These are phyloP conservation scores for Galeopsomyia nigrocyanea DNA, from an alignment of 2,888 invertebrate species.

Conservation along the genomic window DNA sequence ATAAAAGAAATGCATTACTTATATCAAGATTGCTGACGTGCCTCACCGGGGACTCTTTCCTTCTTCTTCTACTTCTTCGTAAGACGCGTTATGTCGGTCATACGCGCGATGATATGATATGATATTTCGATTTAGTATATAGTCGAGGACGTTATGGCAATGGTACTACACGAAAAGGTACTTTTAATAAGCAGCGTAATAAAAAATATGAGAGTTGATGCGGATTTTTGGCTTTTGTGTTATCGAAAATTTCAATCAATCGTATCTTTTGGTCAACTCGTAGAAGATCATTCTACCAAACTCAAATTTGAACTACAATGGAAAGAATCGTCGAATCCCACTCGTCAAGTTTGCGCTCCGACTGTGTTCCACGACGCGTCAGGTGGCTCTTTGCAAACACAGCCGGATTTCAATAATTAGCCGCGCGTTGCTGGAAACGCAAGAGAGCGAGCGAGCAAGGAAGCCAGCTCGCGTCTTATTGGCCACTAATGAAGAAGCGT, in stretches of 20 bases:
- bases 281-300: too few species aligned
- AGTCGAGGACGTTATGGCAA: not conserved
- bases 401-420: conserved; percentile 57
- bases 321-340: too few species aligned
- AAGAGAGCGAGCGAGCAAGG: conserved; percentile 20
- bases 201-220: too few species aligned
- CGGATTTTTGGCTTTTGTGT: too few species aligned
- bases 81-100: conserved; percentile 3
- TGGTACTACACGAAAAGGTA: conserved; percentile 41
- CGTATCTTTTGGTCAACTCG: too few species aligned
- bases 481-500: conserved; percentile 64
- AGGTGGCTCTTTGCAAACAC: conserved; percentile 6
- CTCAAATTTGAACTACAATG: too few species aligned
- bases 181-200: conserved; percentile 40
- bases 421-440: conserved; percentile 45
- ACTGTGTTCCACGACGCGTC: too few species aligned
- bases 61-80: conserved; percentile 42
- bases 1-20: conserved; percentile 67
- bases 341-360: too few species aligned
- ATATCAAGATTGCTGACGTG: conserved; percentile 62
- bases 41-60: conserved; percentile 44
- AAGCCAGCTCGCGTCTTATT: conserved; percentile 53
- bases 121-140: not conserved
- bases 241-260: too few species aligned
- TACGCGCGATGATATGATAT: conserved; percentile 17